A percentile compares a stretch with the other conserved stretches of the same genome.
phyloP scores from a whole-genome alignment of 2,113 vertebrate species.

The Hippocampus mohnikei region DNA sequence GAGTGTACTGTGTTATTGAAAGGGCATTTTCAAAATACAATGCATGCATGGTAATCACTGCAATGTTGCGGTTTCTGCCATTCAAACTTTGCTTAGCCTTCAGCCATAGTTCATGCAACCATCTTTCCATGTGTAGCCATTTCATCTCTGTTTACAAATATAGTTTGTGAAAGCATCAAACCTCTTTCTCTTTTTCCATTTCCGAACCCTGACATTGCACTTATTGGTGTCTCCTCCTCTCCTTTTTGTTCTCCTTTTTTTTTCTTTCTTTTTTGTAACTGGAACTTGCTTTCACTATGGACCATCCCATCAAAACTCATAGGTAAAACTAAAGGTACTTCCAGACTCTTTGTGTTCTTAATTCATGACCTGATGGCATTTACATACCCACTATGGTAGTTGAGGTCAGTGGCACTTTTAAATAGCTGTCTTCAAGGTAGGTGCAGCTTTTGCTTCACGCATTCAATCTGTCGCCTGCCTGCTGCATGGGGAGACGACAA shows the following conservation, averaged over 20 bases:
- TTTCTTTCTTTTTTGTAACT: constrained; percentile 74
- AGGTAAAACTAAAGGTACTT: constrained; percentile 99
- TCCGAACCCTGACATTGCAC: constrained; percentile 63
- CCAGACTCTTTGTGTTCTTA: constrained; percentile 39
- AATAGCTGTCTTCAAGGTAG: constrained; percentile 75
- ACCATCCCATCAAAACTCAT: constrained; percentile 95
- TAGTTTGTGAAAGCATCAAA: constrained; percentile 47
- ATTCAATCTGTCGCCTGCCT: constrained; percentile 39
- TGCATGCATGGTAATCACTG: constrained; percentile 21
- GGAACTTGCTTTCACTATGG: constrained; percentile 96
- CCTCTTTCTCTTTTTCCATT: constrained; percentile 58
- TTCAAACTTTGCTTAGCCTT: constrained; percentile 20
- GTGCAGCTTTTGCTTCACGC: constrained; percentile 58
- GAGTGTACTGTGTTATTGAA: background rate
- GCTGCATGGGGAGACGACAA: constrained; percentile 57
- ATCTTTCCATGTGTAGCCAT: constrained; percentile 7
- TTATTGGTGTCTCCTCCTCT: constrained; percentile 84
- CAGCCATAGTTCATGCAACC: constrained; percentile 19
- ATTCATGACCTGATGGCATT: constrained; percentile 37
- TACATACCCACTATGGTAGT: constrained; percentile 54
- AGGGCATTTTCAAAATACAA: constrained; percentile 36
- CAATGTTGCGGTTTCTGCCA: constrained; percentile 29
- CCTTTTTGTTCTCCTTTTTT: constrained; percentile 78
- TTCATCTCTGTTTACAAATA: constrained; percentile 26
- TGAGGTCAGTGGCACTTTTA: constrained; percentile 45